Conservation (phyloP, 2,888 invertebrate species). For the Campopleginae sp. region DNA sequence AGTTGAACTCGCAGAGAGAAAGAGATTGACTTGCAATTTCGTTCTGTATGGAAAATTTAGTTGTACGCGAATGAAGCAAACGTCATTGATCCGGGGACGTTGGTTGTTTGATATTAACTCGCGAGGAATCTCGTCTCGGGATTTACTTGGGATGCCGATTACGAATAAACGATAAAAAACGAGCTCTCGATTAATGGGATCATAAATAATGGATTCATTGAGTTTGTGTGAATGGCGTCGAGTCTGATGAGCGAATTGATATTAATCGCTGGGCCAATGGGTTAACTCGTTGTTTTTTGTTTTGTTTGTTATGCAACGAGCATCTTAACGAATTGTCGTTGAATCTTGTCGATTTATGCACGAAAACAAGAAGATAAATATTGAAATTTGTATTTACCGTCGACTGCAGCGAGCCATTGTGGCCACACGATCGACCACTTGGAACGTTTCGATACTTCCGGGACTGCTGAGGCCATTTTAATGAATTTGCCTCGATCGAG, state of each 20-base stretch:
- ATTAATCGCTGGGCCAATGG: neutral
- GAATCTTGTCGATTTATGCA: neutral
- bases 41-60: too few species aligned
- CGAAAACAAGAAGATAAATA: neutral
- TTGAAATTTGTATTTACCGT: slow-evolving; percentile 42
- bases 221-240: neutral
- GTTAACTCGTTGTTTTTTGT: neutral
- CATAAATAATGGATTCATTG: neutral
- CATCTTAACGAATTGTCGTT: neutral
- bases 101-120: neutral
- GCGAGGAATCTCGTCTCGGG: neutral
- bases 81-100: too few species aligned
- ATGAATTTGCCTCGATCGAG: slow-evolving; percentile 47
- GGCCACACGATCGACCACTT: slow-evolving; percentile 60
- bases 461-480: slow-evolving; percentile 52
- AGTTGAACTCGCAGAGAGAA: neutral
- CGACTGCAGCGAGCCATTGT: slow-evolving; percentile 63
- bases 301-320: neutral
- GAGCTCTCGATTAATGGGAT: neutral
- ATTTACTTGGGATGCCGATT: neutral
- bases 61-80: neutral
- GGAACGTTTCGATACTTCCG: slow-evolving; percentile 51
- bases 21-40: neutral
- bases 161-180: neutral
- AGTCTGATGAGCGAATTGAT: slow-evolving; percentile 4